Evolutionary conservation across 2,888 invertebrate genomes (phyloP), one percentile per base, ranked within the genome.

Genomic region (Drosophila rubida): DNA sequence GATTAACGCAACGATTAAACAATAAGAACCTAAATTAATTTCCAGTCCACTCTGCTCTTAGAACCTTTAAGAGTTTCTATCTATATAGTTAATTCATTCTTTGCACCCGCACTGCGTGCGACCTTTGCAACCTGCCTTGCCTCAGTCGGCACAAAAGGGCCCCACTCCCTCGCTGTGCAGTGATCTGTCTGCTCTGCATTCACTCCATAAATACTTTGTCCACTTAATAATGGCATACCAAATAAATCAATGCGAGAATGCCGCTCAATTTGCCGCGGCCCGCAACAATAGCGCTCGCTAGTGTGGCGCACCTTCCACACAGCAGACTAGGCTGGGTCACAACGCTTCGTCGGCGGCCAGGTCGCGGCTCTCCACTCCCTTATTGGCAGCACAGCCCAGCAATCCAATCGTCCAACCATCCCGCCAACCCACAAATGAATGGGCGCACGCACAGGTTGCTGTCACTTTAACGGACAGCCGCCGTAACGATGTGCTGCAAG

Each of bases 231-330:
- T 65, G 78, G 49, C 69, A 55, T 77, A 73, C 61, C 76, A 57
- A 62, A 83, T 86, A 86, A 80, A 86, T 83, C 87, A 83, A 73
- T 68, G 59, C 51, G 58, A 59, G 69, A 80, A 80, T 69, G 70
- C 55, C 48, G 57, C 53, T 73, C 75, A 69, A 86, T 80, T 81
- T 80, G 78, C 27, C 49, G 16, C 41, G 32, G 35, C 35, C 44
- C 45, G 42, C 27, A 59, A 51, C 41, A 51, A 27, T 44, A 13
- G n/a, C n/a, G n/a, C n/a, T n/a, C n/a, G n/a, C n/a, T 9, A 42
- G 9, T 58, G 64, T 19, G 63, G 45, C 75, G 22, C 81, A 73
- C 74, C 74, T 53, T 23, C 13, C 13, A 5, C 11, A 32, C n/a
- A 11, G 4, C 4, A 19, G 11, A 4, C 25, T 66, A 63, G 63